Evolutionary conservation across 1,140 invertebrate genomes (phyloP), one percentile per base, ranked within the genome.

Genomic region (Diorhabda elongata): DNA sequence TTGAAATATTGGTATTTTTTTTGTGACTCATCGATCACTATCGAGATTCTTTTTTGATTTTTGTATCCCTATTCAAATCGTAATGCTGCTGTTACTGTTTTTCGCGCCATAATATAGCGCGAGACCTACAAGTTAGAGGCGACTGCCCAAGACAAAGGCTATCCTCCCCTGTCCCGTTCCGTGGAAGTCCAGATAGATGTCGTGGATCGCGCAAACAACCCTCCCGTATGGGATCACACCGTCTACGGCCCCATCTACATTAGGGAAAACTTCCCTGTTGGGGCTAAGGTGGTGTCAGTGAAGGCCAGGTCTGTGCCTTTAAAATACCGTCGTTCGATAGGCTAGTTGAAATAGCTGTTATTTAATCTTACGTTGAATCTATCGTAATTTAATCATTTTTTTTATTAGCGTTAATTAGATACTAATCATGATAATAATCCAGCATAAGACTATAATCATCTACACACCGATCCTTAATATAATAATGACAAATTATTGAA

Each of bases 181-280:
- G 95, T 97, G 84, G 95, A 96, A 86, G 94, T 97, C 85, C 92
- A 95, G 85, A 96, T 97, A 87, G 95, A 97, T 87, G 94, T 97
- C 85, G 95, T 97, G 86, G 94, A 97, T 87, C 91, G 95, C 83
- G 92, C 92, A 76, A 97, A 96, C 90, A 97, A 97, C 88, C 94
- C 95, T 83, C 95, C 95, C 83, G 91, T 97, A 82, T 98, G 95
- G 95, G 94, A 96, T 86, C 92, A 96, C 87, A 89, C 90, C 81
- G 90, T 94, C 83, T 98, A 97, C 88, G 94, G 94, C 81, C 95
- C 95, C 80, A 94, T 96, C 89, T 94, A 91, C 90, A 93, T 96
- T 86, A 93, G 94, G 89, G 95, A 98, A 89, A 96, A 96, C 87
- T 91, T 94, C 87, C 91, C 94, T 84, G 93, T 97, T 83, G 95